These are phyloP conservation scores for Watsonalla binaria DNA, from an alignment of 2,888 invertebrate species.

Conservation along the genomic window DNA sequence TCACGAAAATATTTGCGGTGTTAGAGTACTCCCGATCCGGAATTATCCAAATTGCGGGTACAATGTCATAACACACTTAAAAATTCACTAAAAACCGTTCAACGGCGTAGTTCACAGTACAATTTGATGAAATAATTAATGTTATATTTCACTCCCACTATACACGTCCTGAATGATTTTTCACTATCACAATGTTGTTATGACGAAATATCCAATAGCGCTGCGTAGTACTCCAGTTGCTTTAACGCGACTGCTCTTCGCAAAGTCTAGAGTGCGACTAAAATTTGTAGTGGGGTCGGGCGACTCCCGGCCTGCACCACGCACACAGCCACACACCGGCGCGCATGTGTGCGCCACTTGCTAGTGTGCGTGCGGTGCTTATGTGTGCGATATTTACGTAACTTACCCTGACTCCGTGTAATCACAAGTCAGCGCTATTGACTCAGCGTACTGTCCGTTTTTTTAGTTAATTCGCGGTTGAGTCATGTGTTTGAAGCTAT, in stretches of 20 bases:
- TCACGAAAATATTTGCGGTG: slow-evolving; percentile 77
- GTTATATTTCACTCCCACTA: slow-evolving; percentile 66
- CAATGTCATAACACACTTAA: slow-evolving; percentile 66
- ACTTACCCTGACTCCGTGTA: slow-evolving; percentile 58
- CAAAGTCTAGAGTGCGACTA: slow-evolving; percentile 66
- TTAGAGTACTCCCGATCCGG: slow-evolving; percentile 62
- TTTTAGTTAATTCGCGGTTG: slow-evolving; percentile 70
- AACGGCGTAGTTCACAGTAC: slow-evolving; percentile 52
- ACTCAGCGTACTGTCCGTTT: slow-evolving; percentile 69
- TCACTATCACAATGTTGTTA: slow-evolving; percentile 74
- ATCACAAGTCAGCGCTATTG: slow-evolving; percentile 62
- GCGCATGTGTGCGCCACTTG: slow-evolving; percentile 11
- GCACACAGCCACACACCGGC: slow-evolving; percentile 37
- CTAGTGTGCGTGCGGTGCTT: slow-evolving; percentile 37
- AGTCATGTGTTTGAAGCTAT: slow-evolving; percentile 60
- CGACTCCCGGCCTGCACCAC: slow-evolving; percentile 61
- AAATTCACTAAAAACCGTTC: slow-evolving; percentile 45
- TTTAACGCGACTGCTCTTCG: slow-evolving; percentile 54
- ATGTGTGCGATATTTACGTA: slow-evolving; percentile 73
- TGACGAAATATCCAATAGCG: slow-evolving; percentile 72
- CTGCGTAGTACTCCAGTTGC: slow-evolving; percentile 46
- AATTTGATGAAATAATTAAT: slow-evolving; percentile 30
- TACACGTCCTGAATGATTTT: slow-evolving; percentile 64
- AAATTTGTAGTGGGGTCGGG: slow-evolving; percentile 74
- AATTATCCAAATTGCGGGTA: slow-evolving; percentile 74